phyloP scores from a whole-genome alignment of 2,113 vertebrate species.

The Macrotus californicus region DNA sequence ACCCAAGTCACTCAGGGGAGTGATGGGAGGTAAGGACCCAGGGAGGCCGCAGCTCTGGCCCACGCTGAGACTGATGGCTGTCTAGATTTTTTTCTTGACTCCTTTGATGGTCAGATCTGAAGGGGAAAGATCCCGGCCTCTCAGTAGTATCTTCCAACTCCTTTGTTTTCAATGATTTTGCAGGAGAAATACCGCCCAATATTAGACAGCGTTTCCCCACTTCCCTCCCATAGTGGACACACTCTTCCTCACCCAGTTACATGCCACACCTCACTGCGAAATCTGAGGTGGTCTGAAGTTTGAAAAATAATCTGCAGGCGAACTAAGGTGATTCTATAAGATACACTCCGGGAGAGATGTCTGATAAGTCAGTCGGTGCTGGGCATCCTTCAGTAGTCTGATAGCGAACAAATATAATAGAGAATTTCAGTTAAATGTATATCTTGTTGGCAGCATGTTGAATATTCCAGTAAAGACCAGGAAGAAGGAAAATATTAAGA shows the following conservation, averaged over 20 bases:
- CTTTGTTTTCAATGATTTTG: neutral
- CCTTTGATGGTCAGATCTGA: neutral
- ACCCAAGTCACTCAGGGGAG: no score
- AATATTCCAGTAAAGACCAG: neutral
- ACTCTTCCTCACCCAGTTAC: neutral
- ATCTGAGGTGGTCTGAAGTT: neutral
- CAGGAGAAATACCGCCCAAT: neutral
- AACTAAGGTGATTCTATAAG: neutral
- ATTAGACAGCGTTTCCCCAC: neutral
- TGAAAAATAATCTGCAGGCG: neutral
- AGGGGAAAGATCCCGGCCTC: neutral
- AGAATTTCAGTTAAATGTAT: neutral
- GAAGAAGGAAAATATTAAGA: neutral
- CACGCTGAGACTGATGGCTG: neutral
- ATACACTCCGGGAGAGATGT: neutral
- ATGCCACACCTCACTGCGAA: neutral
- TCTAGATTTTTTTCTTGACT: neutral
- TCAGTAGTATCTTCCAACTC: neutral
- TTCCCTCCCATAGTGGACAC: neutral
- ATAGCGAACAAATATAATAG: neutral
- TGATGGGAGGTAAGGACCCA: fast-evolving
- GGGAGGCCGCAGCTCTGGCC: neutral
- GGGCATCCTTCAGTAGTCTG: neutral
- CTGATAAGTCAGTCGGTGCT: neutral
- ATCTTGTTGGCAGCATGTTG: neutral